phyloP scores from a whole-genome alignment of 2,888 invertebrate species.

The Mimumesa dahlbomi region DNA sequence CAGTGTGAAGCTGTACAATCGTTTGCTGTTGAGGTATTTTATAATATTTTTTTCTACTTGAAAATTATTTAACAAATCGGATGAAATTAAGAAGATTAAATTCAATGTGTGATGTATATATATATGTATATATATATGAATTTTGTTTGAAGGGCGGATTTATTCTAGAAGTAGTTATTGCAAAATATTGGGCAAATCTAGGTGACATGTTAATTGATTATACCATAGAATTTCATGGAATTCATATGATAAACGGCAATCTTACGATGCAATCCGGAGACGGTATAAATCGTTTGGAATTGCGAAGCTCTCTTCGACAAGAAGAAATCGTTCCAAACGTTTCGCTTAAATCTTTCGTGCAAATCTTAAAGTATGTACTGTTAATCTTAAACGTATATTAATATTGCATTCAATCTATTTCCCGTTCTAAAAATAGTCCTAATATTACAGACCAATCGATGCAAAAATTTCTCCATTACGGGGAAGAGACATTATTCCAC shows the following conservation, averaged over 20 bases:
- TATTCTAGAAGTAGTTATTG: constrained; percentile 93
- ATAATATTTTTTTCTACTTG: too few species aligned
- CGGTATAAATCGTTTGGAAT: constrained; percentile 87
- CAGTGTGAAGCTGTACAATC: constrained; percentile 86
- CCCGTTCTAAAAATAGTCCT: neutral
- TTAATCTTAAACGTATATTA: neutral
- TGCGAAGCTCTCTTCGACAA: constrained; percentile 85
- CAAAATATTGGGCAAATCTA: constrained; percentile 97
- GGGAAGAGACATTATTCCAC: constrained; percentile 91
- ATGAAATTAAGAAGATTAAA: neutral
- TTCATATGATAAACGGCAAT: constrained; percentile 85
- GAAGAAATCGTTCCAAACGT: constrained; percentile 91
- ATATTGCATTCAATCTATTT: neutral
- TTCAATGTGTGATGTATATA: too few species aligned
- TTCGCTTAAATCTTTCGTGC: constrained; percentile 88
- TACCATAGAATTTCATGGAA: constrained; percentile 90
- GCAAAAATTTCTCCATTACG: constrained; percentile 90
- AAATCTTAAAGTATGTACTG: constrained; percentile 83
- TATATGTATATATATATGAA: neutral
- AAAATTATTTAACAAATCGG: neutral
- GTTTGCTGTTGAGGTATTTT: constrained; percentile 88
- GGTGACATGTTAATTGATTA: constrained; percentile 89
- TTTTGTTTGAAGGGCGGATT: constrained; percentile 83
- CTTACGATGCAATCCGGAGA: constrained; percentile 88
- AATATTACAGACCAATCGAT: constrained; percentile 87